Evolutionary conservation across 2,797 vertebrate species (phyloP).

Genomic region (Poeciliopsis paucimaculata): DNA sequence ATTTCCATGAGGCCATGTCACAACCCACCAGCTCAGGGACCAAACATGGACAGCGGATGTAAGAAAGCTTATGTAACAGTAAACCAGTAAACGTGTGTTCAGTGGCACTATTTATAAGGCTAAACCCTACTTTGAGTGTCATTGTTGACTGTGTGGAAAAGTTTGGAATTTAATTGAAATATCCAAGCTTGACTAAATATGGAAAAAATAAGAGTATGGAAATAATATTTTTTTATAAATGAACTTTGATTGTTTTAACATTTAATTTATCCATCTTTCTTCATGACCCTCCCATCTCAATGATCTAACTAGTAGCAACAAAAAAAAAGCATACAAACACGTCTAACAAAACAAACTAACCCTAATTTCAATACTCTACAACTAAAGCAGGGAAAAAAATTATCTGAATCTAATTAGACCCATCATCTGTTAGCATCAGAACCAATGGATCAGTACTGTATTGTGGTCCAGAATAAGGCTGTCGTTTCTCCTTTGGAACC

Average conservation of each 20-base stretch:
- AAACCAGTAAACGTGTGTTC: not conserved
- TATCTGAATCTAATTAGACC: not conserved
- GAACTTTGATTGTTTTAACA: not conserved
- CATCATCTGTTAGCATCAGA: not conserved
- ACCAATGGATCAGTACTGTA: not conserved
- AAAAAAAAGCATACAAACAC: not conserved
- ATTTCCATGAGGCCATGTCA: conserved; percentile 49
- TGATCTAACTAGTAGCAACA: not conserved
- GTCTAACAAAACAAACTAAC: not conserved
- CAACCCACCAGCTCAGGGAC: conserved; percentile 21
- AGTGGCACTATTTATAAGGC: conserved; percentile 1
- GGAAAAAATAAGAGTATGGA: not conserved
- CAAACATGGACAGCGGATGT: conserved; percentile 63
- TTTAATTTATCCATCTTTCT: not conserved
- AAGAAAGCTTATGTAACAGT: conserved; percentile 43
- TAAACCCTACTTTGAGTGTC: conserved; percentile 10
- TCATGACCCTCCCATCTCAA: not conserved
- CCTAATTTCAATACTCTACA: not conserved
- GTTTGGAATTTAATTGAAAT: not conserved
- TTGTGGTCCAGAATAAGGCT: not conserved
- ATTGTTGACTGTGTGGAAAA: conserved; percentile 13
- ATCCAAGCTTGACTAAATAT: not conserved
- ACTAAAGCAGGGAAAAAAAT: not conserved
- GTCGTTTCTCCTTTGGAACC: not conserved
- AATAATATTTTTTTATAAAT: not conserved